Base-by-base conservation (phyloP, 2,888 invertebrate species). In the Lasioglossum calceatum region DNA sequence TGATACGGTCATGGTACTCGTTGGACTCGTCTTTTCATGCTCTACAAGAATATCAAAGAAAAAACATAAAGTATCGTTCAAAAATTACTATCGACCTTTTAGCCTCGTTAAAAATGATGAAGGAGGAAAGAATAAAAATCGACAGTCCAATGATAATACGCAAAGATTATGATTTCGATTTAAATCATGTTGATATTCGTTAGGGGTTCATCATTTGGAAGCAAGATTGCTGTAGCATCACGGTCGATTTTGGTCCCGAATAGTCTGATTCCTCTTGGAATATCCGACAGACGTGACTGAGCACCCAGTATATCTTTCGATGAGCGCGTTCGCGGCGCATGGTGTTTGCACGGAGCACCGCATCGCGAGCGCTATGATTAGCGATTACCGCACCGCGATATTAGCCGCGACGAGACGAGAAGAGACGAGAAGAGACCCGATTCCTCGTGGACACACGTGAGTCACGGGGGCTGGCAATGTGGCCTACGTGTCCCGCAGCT, bases 301-400 rank as follows among this genome's bases (percentile, higher is more conserved):
- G 61, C 61, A 61, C 61, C 61, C 61, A 27, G 42, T 71, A 72
- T 84, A 76, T 72, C 84, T 64, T 47, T 85, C 76, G 54, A 47
- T 54, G 76, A 54, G 32, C 42, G 14, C 50, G 27, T 32, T 71
- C 80, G 47, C 39, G 54, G 58, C 1, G 77, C 27, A 50, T 32
- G 32, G 19, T 44, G 19, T 19, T 70, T 32, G n/a, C 10, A 23
- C 19, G 50, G 47, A 47, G 72, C 64, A 72, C 71, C 76, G 80
- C 10, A 61, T 61, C 73, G 80, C 19, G 74, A 78, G 77, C 75
- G 84, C 88, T 91, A 90, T 90, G 93, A 93, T 93, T 93, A 93
- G 92, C 92, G 91, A 93, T 92, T 93, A 92, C 92, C 91, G 91
- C 93, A 92, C 93, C 91, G 92, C 87, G 91, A 91, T 92, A 93